phyloP scores from a whole-genome alignment of 2,113 vertebrate species.

The Heliornis fulica region DNA sequence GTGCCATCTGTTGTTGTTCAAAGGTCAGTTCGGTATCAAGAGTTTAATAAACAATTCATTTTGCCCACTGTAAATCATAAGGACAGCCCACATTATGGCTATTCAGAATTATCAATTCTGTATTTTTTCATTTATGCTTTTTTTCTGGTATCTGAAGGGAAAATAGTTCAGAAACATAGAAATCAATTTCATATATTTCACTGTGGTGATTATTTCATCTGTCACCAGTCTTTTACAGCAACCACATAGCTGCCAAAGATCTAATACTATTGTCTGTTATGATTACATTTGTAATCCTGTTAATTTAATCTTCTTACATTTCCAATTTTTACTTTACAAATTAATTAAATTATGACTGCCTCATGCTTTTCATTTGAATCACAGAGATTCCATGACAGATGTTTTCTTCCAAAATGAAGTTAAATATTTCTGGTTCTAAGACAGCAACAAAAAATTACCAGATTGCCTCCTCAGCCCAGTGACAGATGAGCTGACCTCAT shows the following conservation, averaged over 20 bases:
- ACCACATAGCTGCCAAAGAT: background rate
- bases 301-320: slow-evolving; percentile 54
- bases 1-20: background rate
- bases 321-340: slow-evolving; percentile 10
- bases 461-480: background rate
- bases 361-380: background rate
- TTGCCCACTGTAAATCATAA: background rate
- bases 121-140: background rate
- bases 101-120: background rate
- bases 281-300: slow-evolving; percentile 40
- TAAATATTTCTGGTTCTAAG: background rate
- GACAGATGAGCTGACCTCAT: background rate
- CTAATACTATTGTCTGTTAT: slow-evolving; percentile 15
- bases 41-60: background rate
- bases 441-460: background rate
- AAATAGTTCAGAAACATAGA: background rate
- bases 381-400: background rate
- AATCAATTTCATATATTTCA: background rate
- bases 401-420: background rate
- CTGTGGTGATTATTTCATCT: background rate
- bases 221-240: background rate
- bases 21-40: background rate
- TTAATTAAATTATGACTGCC: slow-evolving; percentile 25
- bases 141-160: background rate
- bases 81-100: background rate